These are phyloP conservation scores for Deroplatys truncata DNA, from an alignment of 2,888 invertebrate genomes.

Conservation along the genomic window DNA sequence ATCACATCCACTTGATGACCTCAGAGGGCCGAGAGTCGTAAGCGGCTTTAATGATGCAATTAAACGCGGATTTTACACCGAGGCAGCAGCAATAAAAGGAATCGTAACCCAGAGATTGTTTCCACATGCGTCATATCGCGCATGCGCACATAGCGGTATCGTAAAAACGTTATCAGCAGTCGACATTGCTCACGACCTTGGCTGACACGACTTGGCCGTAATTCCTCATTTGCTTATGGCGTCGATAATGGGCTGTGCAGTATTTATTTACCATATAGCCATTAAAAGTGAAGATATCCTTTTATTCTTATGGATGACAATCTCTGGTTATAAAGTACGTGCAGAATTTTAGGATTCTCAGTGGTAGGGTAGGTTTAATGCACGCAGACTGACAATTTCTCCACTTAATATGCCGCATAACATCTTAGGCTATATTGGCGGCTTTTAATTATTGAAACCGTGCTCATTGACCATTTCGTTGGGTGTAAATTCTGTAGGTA, in stretches of 20 bases:
- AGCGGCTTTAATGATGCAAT: not conserved
- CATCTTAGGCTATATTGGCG: too few relatives aligned
- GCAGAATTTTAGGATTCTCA: too few relatives aligned
- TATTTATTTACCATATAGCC: too few relatives aligned
- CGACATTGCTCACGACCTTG: not conserved
- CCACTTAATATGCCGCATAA: too few relatives aligned
- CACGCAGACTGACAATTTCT: too few relatives aligned
- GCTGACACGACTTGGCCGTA: not conserved
- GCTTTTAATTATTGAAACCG: too few relatives aligned
- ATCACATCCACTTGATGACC: not conserved
- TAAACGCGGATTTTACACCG: not conserved
- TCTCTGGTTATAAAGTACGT: too few relatives aligned
- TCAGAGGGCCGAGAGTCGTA: not conserved
- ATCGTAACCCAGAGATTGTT: not conserved
- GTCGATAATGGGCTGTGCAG: not conserved
- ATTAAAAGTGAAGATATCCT: too few relatives aligned
- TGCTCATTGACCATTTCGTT: too few relatives aligned
- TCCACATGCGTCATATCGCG: not conserved
- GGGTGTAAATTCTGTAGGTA: too few relatives aligned
- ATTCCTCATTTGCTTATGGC: not conserved
- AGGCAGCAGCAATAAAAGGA: not conserved
- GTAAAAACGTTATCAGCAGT: not conserved
- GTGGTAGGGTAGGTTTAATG: too few relatives aligned
- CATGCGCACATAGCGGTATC: not conserved
- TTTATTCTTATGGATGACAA: too few relatives aligned